These are phyloP conservation scores for Microctonus aethiopoides DNA, from an alignment of 2,888 invertebrate species.

Conservation along the genomic window DNA sequence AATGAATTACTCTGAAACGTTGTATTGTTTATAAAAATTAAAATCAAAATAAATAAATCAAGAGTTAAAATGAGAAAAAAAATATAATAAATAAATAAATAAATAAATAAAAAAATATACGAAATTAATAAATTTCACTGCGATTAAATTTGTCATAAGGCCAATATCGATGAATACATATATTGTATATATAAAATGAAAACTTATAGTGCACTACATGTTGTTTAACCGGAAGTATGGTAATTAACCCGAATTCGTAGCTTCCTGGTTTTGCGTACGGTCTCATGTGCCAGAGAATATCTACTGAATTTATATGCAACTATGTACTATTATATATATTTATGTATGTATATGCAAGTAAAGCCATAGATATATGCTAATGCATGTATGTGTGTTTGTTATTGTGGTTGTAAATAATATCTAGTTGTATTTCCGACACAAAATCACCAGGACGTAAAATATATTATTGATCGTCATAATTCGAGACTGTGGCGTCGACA, in stretches of 20 bases:
- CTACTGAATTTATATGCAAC: neutral
- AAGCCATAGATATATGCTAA: too few species aligned
- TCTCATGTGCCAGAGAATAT: conserved; percentile 13
- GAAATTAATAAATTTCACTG: neutral
- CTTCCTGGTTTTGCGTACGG: conserved; percentile 46
- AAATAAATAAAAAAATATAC: too few species aligned
- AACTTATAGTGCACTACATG: neutral
- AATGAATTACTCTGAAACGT: neutral
- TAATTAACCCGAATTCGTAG: conserved; percentile 53
- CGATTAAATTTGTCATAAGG: neutral
- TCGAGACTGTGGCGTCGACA: neutral
- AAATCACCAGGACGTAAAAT: conserved; percentile 38
- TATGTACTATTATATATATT: neutral
- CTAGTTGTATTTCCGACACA: conserved; percentile 17
- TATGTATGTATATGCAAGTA: too few species aligned
- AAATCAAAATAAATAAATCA: neutral
- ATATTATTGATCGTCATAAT: conserved; percentile 38
- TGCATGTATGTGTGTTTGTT: too few species aligned
- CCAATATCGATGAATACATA: neutral
- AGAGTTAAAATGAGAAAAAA: neutral
- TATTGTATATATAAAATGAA: conserved; percentile 1
- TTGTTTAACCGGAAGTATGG: conserved; percentile 42
- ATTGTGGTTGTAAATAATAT: neutral
- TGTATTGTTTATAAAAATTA: neutral
- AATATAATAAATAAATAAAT: neutral